Conservation (phyloP, 1,140 invertebrate genomes). For the Ips nitidus region DNA sequence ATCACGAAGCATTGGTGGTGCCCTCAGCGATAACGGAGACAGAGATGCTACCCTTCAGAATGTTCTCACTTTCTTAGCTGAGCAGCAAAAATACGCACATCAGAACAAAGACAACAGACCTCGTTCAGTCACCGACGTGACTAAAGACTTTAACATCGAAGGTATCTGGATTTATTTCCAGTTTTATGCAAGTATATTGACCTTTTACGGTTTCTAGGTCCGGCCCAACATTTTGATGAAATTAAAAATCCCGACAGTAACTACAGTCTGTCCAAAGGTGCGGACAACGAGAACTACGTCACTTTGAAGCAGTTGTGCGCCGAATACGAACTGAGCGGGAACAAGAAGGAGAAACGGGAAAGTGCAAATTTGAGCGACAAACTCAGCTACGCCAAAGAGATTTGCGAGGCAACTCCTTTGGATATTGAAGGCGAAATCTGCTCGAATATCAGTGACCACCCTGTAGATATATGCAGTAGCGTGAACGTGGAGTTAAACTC, state of each 20-base stretch:
- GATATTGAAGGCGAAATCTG: slow-evolving; percentile 53
- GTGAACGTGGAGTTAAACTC: slow-evolving; percentile 46
- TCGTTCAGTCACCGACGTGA: slow-evolving; percentile 48
- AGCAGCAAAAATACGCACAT: slow-evolving; percentile 71
- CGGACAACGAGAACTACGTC: slow-evolving; percentile 48
- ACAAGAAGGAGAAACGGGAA: slow-evolving; percentile 33
- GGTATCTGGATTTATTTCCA: slow-evolving; percentile 4
- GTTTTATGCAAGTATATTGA: no score
- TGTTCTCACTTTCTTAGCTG: slow-evolving; percentile 72
- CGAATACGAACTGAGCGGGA: slow-evolving; percentile 44
- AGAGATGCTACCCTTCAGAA: slow-evolving; percentile 71
- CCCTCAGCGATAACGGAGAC: slow-evolving; percentile 58
- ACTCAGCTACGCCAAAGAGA: slow-evolving; percentile 66
- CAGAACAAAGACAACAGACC: slow-evolving; percentile 55
- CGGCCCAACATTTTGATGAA: slow-evolving; percentile 43
- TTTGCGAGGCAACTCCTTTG: slow-evolving; percentile 57
- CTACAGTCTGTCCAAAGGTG: slow-evolving; percentile 24
- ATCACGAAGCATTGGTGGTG: slow-evolving; percentile 60
- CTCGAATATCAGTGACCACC: slow-evolving; percentile 47
- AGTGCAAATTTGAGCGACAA: slow-evolving; percentile 37
- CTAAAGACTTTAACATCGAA: slow-evolving; percentile 51
- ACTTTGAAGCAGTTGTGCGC: slow-evolving; percentile 49
- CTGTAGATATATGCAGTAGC: slow-evolving; percentile 51
- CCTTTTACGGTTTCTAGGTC: slow-evolving; percentile 17
- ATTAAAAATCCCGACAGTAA: slow-evolving; percentile 37